These are phyloP conservation scores for Vollenhovia emeryi DNA, from an alignment of 1,140 invertebrate species.

Conservation along the genomic window DNA sequence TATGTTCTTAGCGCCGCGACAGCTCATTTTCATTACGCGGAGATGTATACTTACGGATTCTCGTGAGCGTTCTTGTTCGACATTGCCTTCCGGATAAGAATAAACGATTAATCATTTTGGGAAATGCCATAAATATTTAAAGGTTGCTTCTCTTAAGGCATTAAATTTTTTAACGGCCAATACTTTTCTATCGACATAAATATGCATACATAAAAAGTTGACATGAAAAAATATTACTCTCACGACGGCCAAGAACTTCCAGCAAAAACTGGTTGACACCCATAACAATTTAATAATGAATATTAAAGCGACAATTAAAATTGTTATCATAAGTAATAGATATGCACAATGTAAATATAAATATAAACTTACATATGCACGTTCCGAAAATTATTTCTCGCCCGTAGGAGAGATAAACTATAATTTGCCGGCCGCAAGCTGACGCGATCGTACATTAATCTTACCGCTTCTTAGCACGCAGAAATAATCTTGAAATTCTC, in stretches of 20 bases:
- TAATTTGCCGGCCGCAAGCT: not conserved
- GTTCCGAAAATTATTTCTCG: not conserved
- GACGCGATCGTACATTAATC: slow-evolving; percentile 36
- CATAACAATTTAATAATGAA: not conserved
- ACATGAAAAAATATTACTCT: not conserved
- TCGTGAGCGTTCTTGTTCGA: not conserved
- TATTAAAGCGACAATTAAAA: not conserved
- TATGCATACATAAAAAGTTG: not conserved
- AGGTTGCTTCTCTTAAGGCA: not conserved
- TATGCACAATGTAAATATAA: too few relatives aligned
- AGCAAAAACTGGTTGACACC: not conserved
- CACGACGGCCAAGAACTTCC: not conserved
- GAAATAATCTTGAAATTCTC: slow-evolving; percentile 47
- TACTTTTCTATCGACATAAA: not conserved
- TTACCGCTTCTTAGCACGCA: slow-evolving; percentile 6
- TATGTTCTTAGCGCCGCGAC: not conserved
- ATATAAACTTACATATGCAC: not conserved
- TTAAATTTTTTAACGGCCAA: not conserved
- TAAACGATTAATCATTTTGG: too few relatives aligned
- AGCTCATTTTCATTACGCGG: not conserved
- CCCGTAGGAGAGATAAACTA: not conserved
- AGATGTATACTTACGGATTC: not conserved
- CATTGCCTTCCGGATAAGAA: not conserved
- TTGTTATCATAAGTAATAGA: not conserved
- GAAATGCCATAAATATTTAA: too few relatives aligned